phyloP scores from a whole-genome alignment of 2,797 vertebrate species.

The Apodemus agrarius region DNA sequence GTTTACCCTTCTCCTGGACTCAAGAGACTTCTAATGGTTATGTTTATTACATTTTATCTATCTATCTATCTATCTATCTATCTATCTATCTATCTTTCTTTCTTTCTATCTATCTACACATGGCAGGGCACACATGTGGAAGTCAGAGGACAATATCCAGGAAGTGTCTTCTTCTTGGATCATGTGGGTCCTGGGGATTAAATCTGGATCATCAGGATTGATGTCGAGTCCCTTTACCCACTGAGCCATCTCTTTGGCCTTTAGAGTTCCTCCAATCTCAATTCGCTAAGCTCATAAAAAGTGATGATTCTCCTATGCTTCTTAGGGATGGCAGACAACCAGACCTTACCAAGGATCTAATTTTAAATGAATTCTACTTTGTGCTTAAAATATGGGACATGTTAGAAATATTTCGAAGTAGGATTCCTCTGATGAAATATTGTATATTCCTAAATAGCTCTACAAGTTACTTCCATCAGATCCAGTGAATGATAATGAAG shows the following conservation, averaged over 20 bases:
- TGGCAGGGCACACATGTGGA: not conserved
- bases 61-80: not conserved
- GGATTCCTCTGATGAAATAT: not conserved
- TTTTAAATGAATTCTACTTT: not conserved
- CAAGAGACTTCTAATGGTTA: not conserved
- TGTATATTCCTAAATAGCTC: not conserved
- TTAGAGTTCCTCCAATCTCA: not conserved
- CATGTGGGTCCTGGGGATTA: not conserved
- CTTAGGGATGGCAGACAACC: not conserved
- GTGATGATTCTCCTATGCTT: not conserved
- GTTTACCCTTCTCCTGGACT: not conserved
- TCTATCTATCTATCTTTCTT: not conserved
- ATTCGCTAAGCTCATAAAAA: not conserved
- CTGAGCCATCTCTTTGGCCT: not conserved
- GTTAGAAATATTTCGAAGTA: not conserved
- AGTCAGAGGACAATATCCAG: not conserved
- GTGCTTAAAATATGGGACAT: not conserved
- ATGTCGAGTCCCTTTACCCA: not conserved
- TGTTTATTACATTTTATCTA: not conserved
- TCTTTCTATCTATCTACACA: not conserved
- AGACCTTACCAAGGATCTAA: not conserved
- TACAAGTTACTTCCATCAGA: not conserved
- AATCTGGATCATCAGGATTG: not conserved
- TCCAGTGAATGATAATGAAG: not conserved
- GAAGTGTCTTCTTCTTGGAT: not conserved